Base-by-base conservation (phyloP, 2,888 invertebrate genomes). In the Lasioglossum malachurum region DNA sequence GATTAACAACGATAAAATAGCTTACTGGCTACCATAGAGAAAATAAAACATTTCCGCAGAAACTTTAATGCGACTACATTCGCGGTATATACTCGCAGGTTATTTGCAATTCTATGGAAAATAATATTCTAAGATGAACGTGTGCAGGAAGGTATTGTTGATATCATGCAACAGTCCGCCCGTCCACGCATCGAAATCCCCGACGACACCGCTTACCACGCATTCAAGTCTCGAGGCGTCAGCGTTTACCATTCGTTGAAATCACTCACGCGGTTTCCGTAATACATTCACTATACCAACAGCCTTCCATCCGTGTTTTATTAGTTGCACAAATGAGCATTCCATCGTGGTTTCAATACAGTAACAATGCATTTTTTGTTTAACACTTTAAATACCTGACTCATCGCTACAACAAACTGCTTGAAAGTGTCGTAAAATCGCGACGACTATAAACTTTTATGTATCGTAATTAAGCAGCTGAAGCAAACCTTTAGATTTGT, bases 181-280 rank as follows among this genome's bases (percentile, higher is more conserved):
- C 31, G 31, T 64, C 31, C 14, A 31, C 31, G 19, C 35, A 10
- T 69, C 23, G 69, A 69, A 69, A n/a, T 69, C 41, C 4, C 1
- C 69, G 71, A 14, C 38, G 71, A 41, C 38, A 41, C n/a, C n/a
- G 41, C 71, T 71, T 71, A 71, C 71, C 71, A 41, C 38, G 71
- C 71, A 10, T 69, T 23, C 10, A 23, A 69, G 23, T 38, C 69
- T 23, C 23, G 23, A 23, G 23, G 38, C 69, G 69, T 10, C 38
- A 69, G 35, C 12, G 69, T 38, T 69, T 35, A 38, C 23, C 38
- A 38, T 10, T 14, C 44, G 16, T 7, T 16, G 12, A 46, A 23
- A 38, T 38, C 53, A 16, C 38, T 53, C 75, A 16, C 1, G 23
- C n/a, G n/a, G 71, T 41, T 71, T 71, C 38, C n/a, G n/a, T 71